Conservation (phyloP, 1,140 invertebrate species). For the Drosophila tani region DNA sequence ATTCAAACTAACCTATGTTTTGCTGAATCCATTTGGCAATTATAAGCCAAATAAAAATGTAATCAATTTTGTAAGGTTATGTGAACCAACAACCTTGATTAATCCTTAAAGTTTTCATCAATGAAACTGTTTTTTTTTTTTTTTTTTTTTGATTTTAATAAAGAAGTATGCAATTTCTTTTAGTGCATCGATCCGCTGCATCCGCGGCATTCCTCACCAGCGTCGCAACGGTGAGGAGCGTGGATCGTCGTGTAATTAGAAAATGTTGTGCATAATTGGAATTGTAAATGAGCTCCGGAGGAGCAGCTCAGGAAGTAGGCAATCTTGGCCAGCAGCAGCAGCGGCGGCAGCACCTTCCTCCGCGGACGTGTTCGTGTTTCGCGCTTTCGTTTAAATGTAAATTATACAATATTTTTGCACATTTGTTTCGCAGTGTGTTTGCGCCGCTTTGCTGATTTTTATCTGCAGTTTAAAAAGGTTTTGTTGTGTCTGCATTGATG, state of each 20-base stretch:
- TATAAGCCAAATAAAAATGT: too few species aligned
- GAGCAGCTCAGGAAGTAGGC: constrained; percentile 53
- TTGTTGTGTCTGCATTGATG: constrained; percentile 82
- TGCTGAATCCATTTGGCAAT: too few species aligned
- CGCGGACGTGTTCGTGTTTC: constrained; percentile 66
- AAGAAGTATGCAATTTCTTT: not conserved
- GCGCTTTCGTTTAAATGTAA: constrained; percentile 80
- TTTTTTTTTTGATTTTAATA: rapidly evolving
- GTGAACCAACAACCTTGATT: too few species aligned
- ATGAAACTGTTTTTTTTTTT: too few species aligned
- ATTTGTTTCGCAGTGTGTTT: constrained; percentile 69
- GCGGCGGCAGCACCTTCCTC: constrained; percentile 16
- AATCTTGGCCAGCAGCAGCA: constrained; percentile 54
- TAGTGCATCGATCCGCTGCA: constrained; percentile 14
- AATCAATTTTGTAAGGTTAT: too few species aligned
- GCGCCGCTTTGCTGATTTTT: constrained; percentile 78
- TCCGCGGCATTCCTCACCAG: constrained; percentile 25
- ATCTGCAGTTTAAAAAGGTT: constrained; percentile 80
- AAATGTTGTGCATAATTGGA: constrained; percentile 84
- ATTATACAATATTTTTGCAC: constrained; percentile 78
- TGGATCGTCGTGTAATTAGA: constrained; percentile 83
- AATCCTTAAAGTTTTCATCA: too few species aligned
- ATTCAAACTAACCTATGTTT: not conserved
- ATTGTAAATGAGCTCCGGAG: constrained; percentile 76
- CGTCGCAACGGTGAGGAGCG: constrained; percentile 45